phyloP scores from a whole-genome alignment of 2,113 vertebrate genomes.

The Nematolebias whitei region DNA sequence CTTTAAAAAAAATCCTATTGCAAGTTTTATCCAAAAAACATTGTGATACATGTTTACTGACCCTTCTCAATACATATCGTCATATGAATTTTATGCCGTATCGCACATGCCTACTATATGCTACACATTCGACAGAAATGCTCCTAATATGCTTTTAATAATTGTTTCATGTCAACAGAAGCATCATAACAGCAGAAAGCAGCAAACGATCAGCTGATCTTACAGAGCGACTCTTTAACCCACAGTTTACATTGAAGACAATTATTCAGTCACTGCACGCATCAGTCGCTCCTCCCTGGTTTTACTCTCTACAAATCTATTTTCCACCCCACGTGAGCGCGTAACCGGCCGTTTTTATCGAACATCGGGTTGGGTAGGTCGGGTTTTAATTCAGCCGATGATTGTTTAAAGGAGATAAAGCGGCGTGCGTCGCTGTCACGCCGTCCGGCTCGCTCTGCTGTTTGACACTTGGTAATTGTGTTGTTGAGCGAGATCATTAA shows the following conservation, averaged over 20 bases:
- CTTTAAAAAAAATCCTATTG: too few relatives aligned
- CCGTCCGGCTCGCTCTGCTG: constrained; percentile 26
- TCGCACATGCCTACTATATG: too few relatives aligned
- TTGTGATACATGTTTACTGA: too few relatives aligned
- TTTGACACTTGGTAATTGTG: constrained; percentile 76
- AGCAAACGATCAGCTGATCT: not conserved
- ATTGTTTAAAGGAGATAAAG: constrained; percentile 17
- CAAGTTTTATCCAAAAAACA: too few relatives aligned
- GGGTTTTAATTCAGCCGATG: constrained; percentile 34
- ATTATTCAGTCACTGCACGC: constrained; percentile 3
- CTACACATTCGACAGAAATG: too few relatives aligned
- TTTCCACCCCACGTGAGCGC: constrained; percentile 38
- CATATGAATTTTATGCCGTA: too few relatives aligned
- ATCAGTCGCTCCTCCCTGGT: constrained; percentile 12
- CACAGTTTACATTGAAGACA: constrained; percentile 1
- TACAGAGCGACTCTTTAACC: not conserved
- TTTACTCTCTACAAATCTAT: constrained; percentile 22
- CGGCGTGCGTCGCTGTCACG: constrained; percentile 33
- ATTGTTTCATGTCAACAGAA: not conserved
- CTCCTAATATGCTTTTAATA: too few relatives aligned
- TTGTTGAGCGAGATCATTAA: constrained; percentile 77
- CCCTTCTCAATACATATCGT: too few relatives aligned
- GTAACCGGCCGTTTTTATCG: constrained; percentile 37
- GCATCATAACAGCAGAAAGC: too few relatives aligned
- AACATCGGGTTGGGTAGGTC: not conserved